Percentiles rank a stretch among this genome's conserved stretches.
Conservation (phyloP, 2,113 vertebrate species). For the Chrysochloris asiatica region DNA sequence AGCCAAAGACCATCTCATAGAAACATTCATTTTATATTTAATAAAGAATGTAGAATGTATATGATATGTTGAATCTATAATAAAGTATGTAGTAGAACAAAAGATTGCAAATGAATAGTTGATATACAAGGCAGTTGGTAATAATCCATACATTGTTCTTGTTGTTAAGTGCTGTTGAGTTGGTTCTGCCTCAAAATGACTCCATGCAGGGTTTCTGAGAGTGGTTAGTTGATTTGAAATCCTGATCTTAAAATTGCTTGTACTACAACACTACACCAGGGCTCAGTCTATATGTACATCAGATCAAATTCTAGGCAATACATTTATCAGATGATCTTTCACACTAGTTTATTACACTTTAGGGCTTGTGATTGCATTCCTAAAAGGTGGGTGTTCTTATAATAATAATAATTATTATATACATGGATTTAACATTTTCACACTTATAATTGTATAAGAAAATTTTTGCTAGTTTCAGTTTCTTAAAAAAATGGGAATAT, state of each 20-base stretch:
- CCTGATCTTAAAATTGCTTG: too few relatives aligned
- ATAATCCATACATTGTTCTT: too few relatives aligned
- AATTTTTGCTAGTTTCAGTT: background rate
- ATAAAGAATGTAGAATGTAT: background rate
- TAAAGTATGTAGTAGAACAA: background rate
- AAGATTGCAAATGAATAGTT: background rate
- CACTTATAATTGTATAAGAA: constrained; percentile 14
- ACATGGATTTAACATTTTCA: background rate
- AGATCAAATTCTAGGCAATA: background rate
- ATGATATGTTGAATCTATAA: background rate
- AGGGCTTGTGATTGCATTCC: background rate
- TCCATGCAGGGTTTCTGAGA: too few relatives aligned
- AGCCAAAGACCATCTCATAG: background rate
- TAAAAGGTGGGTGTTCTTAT: background rate
- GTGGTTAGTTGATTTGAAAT: too few relatives aligned
- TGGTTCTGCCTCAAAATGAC: too few relatives aligned
- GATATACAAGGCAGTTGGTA: background rate
- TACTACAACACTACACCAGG: too few relatives aligned
- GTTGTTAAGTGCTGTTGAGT: too few relatives aligned
- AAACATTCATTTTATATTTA: background rate
- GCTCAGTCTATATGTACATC: too few relatives aligned
- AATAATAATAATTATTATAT: background rate
- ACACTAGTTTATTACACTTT: background rate
- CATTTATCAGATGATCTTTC: background rate
- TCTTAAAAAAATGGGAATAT: background rate